Percentiles rank a stretch among this genome's conserved stretches.
Evolutionary conservation across 2,888 invertebrate species (phyloP).

Genomic region (Odontomyia ornata): DNA sequence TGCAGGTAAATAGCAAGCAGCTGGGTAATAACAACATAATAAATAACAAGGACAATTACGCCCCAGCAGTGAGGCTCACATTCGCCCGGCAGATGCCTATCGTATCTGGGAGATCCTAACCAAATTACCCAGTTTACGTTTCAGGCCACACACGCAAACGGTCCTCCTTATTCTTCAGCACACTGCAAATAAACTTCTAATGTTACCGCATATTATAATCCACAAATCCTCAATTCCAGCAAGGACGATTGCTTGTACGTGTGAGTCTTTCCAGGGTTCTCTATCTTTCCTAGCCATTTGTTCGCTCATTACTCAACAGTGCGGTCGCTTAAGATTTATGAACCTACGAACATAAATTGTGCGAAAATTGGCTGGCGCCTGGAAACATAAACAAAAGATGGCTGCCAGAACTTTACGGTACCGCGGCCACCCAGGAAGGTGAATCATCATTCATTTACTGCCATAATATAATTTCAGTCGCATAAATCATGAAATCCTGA

Average conservation of each 20-base stretch:
- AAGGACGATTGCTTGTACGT: too few species aligned
- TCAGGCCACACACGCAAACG: too few species aligned
- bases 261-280: background rate
- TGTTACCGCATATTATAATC: background rate
- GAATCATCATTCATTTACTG: conserved; percentile 28
- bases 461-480: conserved; percentile 21
- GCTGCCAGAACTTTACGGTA: background rate
- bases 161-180: too few species aligned
- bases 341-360: conserved; percentile 17
- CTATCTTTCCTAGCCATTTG: conserved; percentile 1
- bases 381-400: conserved; percentile 8
- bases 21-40: too few species aligned
- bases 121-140: too few species aligned
- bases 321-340: conserved; percentile 22
- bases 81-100: too few species aligned
- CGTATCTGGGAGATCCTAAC: too few species aligned
- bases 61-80: too few species aligned
- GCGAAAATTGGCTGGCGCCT: conserved; percentile 22
- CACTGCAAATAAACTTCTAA: background rate
- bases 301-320: background rate
- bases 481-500: conserved; percentile 27
- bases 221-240: background rate
- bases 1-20: too few species aligned
- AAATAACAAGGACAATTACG: too few species aligned
- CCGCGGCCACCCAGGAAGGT: background rate